Conservation (phyloP, 2,888 invertebrate species). For the Apotomis betuletana region DNA sequence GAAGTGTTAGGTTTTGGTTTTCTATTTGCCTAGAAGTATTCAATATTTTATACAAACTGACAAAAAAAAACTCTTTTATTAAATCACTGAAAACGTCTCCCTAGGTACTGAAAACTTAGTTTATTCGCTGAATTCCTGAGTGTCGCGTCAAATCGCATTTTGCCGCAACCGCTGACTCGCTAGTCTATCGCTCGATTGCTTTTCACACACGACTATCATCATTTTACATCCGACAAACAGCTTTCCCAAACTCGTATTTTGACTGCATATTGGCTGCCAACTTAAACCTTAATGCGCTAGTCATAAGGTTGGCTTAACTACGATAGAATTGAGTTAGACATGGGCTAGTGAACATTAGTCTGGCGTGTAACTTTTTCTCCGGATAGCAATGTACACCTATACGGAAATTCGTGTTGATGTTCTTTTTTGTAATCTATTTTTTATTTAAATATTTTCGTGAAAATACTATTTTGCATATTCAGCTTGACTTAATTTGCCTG, state of each 20-base stretch:
- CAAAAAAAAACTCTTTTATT: background rate
- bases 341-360: background rate
- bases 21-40: too few relatives aligned
- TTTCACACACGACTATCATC: conserved; percentile 24
- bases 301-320: background rate
- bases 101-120: background rate
- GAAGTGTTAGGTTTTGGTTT: too few relatives aligned
- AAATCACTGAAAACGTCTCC: background rate
- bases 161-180: conserved; percentile 37
- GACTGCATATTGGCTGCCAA: background rate
- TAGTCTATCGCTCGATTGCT: conserved; percentile 32
- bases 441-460: too few relatives aligned
- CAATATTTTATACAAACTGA: too few relatives aligned
- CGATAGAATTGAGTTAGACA: background rate
- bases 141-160: conserved; percentile 52
- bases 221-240: background rate
- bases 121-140: conserved; percentile 14
- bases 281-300: background rate
- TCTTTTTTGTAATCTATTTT: too few relatives aligned
- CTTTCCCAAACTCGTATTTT: background rate
- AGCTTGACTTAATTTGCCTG: background rate
- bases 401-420: too few relatives aligned
- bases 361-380: too few relatives aligned
- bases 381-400: too few relatives aligned
- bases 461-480: background rate